Conservation (phyloP, 2,113 vertebrate genomes). For the Ictalurus punctatus region DNA sequence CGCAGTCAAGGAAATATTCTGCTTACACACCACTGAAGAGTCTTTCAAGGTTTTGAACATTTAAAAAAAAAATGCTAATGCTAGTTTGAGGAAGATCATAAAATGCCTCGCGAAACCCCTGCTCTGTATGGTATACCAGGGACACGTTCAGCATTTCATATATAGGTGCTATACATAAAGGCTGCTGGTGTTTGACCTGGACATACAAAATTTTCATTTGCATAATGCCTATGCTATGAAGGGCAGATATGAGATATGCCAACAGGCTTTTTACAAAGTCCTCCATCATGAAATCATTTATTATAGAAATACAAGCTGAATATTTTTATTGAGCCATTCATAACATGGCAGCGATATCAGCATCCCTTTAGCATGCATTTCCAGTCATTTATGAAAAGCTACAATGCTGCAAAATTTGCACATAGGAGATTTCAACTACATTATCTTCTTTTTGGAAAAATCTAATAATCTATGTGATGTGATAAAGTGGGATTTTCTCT, state of each 20-base stretch:
- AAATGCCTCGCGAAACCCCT: background rate
- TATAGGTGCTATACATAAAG: background rate
- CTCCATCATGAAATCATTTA: background rate
- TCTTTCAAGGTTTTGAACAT: conserved; percentile 6
- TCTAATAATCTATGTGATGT: background rate
- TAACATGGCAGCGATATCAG: background rate
- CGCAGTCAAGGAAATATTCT: background rate
- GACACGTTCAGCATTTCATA: background rate
- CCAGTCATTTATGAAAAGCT: background rate
- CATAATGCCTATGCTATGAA: background rate
- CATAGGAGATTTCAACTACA: background rate
- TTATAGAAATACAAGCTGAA: conserved; percentile 9
- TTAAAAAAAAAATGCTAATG: background rate
- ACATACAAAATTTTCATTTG: background rate
- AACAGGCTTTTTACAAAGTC: background rate
- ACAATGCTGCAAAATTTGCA: background rate
- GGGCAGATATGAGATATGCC: background rate
- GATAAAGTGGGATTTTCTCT: background rate
- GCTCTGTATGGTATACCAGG: background rate
- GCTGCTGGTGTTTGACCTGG: background rate
- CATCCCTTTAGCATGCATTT: background rate
- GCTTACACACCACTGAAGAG: background rate
- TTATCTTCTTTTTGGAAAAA: background rate
- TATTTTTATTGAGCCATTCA: background rate
- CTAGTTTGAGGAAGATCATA: background rate